Evolutionary conservation across 2,113 vertebrate species (phyloP), one percentile per base, ranked within the genome.

Genomic region (Ptilorrhoa leucosticta): DNA sequence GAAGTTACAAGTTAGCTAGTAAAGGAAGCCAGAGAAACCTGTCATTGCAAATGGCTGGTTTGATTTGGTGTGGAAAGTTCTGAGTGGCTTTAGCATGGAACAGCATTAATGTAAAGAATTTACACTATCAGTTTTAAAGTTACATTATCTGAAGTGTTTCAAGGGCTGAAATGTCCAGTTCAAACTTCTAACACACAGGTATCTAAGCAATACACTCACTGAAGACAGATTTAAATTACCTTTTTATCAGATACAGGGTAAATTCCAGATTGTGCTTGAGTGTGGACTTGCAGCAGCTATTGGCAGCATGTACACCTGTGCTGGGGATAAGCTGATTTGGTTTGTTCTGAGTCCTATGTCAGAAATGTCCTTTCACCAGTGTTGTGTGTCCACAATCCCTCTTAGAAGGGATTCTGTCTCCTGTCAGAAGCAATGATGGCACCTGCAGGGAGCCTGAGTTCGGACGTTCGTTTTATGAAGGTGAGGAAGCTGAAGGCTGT

Each of bases 11-110:
- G 81, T 66, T 83, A 84, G 45, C 45, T 81, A 64, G 39, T 70
- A 82, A 89, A 79, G n/a, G 47, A 94, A 92, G 56, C 60, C 73
- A 64, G 77, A 93, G 87, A 69, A 96, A 76, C 23, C n/a, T 87
- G n/a, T 81, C 45, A 27, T 64, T 78, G 19, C 88, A 91, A 95
- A 95, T 89, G 86, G 30, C 54, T 81, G 60, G 31, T 93, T 95
- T 95, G 42, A 26, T 90, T 35, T 70, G 53, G 22, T 60, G 66
- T 85, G 53, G 42, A 73, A 77, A 24, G 58, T 73, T 66, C 31
- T 64, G 35, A 89, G 64, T 79, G 50, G 22, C 68, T 91, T 60
- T 80, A 77, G 68, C 54, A 27, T 78, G 14, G 35, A 87, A 5
- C n/a, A 71, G 23, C 33, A 22, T 57, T 30, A 51, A 77, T 31